Evolutionary conservation across 1,140 invertebrate species (phyloP).

Genomic region (Apis dorsata): DNA sequence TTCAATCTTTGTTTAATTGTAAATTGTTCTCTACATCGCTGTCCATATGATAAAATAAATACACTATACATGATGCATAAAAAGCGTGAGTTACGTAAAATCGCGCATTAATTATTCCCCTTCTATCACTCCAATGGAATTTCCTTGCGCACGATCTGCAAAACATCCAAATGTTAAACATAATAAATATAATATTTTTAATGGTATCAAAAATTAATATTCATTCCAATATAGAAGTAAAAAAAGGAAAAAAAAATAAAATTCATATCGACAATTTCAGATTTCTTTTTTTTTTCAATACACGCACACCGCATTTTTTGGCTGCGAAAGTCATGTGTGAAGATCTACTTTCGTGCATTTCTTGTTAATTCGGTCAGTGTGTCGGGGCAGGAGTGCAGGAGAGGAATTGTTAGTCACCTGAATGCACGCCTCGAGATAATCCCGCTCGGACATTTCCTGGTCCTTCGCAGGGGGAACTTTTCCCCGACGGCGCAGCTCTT

Average conservation of each 20-base stretch:
- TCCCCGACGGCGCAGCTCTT: conserved; percentile 90
- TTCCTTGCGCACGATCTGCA: conserved; percentile 75
- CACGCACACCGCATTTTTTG: conserved; percentile 17
- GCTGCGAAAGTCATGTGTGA: conserved; percentile 43
- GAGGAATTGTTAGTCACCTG: conserved; percentile 74
- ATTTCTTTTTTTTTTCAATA: background rate
- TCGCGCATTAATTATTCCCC: background rate
- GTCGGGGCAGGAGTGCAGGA: conserved; percentile 33
- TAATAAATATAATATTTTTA: background rate
- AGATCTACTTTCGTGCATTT: conserved; percentile 58
- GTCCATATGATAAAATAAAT: conserved; percentile 55
- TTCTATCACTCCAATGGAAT: conserved; percentile 75
- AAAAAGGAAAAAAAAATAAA: background rate
- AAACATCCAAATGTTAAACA: conserved; percentile 34
- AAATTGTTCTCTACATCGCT: conserved; percentile 43
- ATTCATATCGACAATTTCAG: background rate
- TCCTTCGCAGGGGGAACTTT: conserved; percentile 85
- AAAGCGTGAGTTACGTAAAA: conserved; percentile 5
- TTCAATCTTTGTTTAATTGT: conserved; percentile 33
- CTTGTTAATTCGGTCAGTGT: conserved; percentile 59
- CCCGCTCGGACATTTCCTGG: conserved; percentile 79
- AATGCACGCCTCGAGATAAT: conserved; percentile 79
- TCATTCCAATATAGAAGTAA: too few relatives aligned
- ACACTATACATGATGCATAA: conserved; percentile 40
- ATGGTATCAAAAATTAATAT: background rate